Percentiles rank a stretch among this genome's conserved stretches.
Evolutionary conservation across 2,797 vertebrate genomes (phyloP).

Genomic region (Amphiprion clarkii): DNA sequence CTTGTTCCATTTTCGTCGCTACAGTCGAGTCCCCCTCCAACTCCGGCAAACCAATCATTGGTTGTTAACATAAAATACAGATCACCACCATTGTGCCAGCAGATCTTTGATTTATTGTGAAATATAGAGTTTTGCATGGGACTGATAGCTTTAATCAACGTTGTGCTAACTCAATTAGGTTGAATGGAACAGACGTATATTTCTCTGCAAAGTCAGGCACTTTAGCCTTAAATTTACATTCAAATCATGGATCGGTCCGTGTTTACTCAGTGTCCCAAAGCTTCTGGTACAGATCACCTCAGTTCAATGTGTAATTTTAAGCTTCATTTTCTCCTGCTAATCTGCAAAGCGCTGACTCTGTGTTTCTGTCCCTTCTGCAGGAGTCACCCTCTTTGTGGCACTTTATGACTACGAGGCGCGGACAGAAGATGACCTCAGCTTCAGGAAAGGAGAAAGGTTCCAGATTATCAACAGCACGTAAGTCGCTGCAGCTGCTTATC

Average conservation of each 20-base stretch:
- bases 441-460: conserved; percentile 97
- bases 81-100: too few relatives aligned
- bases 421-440: conserved; percentile 97
- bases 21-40: too few relatives aligned
- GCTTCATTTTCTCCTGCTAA: conserved; percentile 43
- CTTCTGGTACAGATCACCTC: neutral
- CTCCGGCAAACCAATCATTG: too few relatives aligned
- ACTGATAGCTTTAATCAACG: too few relatives aligned
- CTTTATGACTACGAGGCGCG: conserved; percentile 98
- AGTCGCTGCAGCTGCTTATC: conserved; percentile 78
- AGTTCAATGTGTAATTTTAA: neutral
- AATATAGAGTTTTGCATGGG: too few relatives aligned
- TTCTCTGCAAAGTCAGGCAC: too few relatives aligned
- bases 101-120: too few relatives aligned
- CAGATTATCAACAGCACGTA: conserved; percentile 99
- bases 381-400: conserved; percentile 97
- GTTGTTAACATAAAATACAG: too few relatives aligned
- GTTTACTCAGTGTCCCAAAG: conserved; percentile 5
- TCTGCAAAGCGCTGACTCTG: conserved; percentile 41
- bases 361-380: conserved; percentile 74
- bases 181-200: too few relatives aligned
- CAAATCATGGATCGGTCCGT: neutral
- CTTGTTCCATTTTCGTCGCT: too few relatives aligned
- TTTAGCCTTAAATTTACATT: neutral
- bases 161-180: too few relatives aligned